These are phyloP conservation scores for Acanthaster planci DNA, from an alignment of 35 echinoderm and acorn worm species.

Conservation along the genomic window DNA sequence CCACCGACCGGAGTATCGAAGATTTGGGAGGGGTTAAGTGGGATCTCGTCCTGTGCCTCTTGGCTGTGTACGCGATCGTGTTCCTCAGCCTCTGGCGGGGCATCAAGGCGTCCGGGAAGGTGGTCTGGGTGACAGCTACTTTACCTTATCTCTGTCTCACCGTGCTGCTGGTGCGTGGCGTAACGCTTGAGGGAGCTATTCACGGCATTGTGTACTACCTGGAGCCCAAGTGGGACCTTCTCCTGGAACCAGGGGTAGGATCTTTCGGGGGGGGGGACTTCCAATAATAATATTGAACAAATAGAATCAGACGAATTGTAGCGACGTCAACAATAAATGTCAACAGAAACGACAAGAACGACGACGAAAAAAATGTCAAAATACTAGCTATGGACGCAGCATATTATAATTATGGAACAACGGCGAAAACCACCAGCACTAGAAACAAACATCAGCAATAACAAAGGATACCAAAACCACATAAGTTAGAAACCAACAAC, in stretches of 20 bases:
- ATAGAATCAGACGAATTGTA: too few species aligned
- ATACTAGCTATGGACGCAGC: too few species aligned
- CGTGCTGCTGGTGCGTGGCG: slow-evolving; percentile 75
- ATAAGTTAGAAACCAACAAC: too few species aligned
- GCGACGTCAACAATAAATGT: too few species aligned
- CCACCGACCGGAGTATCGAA: slow-evolving; percentile 65
- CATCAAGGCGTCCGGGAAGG: slow-evolving; percentile 82
- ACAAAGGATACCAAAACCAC: too few species aligned
- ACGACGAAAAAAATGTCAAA: too few species aligned
- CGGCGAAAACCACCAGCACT: too few species aligned
- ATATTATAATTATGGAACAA: too few species aligned
- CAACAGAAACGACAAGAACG: too few species aligned
- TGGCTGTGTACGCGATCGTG: slow-evolving; percentile 68
- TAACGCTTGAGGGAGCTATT: slow-evolving; percentile 70
- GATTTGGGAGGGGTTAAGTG: slow-evolving; percentile 81
- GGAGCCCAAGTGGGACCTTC: slow-evolving; percentile 65
- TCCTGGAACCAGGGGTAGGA: slow-evolving; percentile 68
- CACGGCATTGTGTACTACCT: slow-evolving; percentile 83
- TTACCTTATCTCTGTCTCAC: slow-evolving; percentile 79
- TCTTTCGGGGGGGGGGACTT: not conserved
- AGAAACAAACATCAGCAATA: too few species aligned
- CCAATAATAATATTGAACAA: too few species aligned
- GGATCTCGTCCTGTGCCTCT: slow-evolving; percentile 83
- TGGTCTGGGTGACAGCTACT: slow-evolving; percentile 93
- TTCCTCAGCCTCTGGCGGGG: slow-evolving; percentile 92